Conservation (phyloP, 2,888 invertebrate genomes). For the Oligia strigilis region DNA sequence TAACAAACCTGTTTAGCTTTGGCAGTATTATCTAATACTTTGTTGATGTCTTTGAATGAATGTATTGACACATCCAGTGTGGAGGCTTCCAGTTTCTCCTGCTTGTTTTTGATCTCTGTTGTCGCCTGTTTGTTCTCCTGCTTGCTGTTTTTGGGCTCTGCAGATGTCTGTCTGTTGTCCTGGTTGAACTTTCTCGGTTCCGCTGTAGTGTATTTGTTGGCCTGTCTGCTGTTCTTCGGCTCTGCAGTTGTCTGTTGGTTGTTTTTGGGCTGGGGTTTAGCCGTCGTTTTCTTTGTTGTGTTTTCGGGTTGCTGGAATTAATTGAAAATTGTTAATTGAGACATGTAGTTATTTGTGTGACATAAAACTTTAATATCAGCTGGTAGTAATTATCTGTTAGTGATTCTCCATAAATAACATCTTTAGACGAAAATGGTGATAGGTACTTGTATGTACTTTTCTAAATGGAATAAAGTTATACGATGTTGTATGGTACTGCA, state of each 20-base stretch:
- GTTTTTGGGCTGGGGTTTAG: slow-evolving; percentile 61
- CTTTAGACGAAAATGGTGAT: background rate
- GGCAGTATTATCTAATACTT: slow-evolving; percentile 72
- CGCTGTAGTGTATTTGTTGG: slow-evolving; percentile 59
- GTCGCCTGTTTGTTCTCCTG: slow-evolving; percentile 4
- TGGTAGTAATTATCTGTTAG: too few relatives aligned
- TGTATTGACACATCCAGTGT: slow-evolving; percentile 86
- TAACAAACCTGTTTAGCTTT: slow-evolving; percentile 78
- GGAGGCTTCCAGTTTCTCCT: slow-evolving; percentile 76
- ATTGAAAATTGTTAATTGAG: background rate
- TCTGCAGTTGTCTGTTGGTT: slow-evolving; percentile 60
- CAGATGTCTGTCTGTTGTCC: slow-evolving; percentile 54
- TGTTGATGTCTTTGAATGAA: slow-evolving; percentile 85
- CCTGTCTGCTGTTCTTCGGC: slow-evolving; percentile 38
- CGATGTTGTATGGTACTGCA: background rate
- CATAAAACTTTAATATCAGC: background rate
- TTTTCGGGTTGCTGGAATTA: slow-evolving; percentile 76
- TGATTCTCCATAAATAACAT: background rate
- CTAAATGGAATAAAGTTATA: background rate
- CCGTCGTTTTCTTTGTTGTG: slow-evolving; percentile 67
- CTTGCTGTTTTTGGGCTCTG: background rate
- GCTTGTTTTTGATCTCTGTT: slow-evolving; percentile 63
- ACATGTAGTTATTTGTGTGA: background rate
- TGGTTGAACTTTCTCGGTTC: slow-evolving; percentile 58
- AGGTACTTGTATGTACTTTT: background rate